phyloP scores from a whole-genome alignment of 1,140 invertebrate species.

The Nebria ingens region DNA sequence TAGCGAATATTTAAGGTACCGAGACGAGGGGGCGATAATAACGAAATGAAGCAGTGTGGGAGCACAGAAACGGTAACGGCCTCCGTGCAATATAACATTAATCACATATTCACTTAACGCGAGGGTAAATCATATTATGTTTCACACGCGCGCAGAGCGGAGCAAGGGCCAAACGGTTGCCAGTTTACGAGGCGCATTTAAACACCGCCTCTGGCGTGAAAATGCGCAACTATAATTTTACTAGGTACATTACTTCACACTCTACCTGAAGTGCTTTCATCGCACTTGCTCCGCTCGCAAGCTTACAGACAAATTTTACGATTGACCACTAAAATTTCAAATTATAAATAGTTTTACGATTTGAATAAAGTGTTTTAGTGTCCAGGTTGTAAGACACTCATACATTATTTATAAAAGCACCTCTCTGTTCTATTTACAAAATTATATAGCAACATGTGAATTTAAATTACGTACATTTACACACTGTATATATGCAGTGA shows the following conservation, averaged over 20 bases:
- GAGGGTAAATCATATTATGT: not conserved
- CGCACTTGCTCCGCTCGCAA: too few relatives aligned
- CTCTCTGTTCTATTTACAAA: too few relatives aligned
- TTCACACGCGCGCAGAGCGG: not conserved
- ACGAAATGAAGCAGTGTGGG: too few relatives aligned
- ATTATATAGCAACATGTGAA: too few relatives aligned
- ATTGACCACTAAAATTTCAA: not conserved
- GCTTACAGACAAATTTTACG: not conserved
- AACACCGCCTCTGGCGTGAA: not conserved
- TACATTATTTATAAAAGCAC: too few relatives aligned
- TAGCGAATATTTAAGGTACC: too few relatives aligned
- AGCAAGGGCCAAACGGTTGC: not conserved
- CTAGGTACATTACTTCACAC: not conserved
- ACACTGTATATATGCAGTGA: too few relatives aligned
- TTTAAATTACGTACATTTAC: too few relatives aligned
- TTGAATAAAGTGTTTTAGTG: too few relatives aligned
- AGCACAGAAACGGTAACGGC: too few relatives aligned
- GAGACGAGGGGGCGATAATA: too few relatives aligned
- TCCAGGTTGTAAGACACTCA: too few relatives aligned
- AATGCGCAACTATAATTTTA: not conserved
- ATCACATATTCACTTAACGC: not conserved
- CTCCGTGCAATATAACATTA: not conserved
- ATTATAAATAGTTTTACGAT: not conserved
- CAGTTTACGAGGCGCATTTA: not conserved
- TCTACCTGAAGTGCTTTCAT: not conserved